phyloP scores from a whole-genome alignment of 2,797 vertebrate genomes.

The Platyrinchus mystaceus region DNA sequence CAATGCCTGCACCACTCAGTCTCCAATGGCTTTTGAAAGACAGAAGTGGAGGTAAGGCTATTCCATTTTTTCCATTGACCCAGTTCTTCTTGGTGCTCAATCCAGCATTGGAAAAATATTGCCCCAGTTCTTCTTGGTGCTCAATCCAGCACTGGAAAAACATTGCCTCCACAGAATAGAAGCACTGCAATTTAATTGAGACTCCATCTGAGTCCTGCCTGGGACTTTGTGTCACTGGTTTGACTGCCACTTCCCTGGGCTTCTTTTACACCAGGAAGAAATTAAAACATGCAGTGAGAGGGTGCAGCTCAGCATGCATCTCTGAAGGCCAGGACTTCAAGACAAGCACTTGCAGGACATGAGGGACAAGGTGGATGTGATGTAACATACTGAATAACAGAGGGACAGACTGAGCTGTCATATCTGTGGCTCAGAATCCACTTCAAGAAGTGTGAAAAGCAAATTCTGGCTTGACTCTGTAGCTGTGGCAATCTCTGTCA shows the following conservation, averaged over 20 bases:
- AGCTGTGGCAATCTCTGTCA: not conserved
- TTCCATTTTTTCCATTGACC: not conserved
- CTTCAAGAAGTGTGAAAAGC: not conserved
- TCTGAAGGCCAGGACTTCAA: not conserved
- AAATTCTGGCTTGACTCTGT: not conserved
- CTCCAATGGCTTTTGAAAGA: not conserved
- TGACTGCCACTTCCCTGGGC: not conserved
- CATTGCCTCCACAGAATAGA: not conserved
- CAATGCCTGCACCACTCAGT: not conserved
- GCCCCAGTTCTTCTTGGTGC: not conserved
- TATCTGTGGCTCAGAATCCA: not conserved
- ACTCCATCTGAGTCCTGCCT: not conserved
- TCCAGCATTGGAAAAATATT: not conserved
- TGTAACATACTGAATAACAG: not conserved
- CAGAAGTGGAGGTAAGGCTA: not conserved
- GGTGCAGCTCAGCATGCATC: not conserved
- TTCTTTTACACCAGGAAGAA: not conserved
- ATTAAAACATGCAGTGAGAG: not conserved
- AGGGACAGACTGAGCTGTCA: not conserved
- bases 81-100: not conserved
- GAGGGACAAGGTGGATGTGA: not conserved
- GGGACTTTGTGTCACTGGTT: not conserved
- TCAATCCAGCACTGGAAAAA: not conserved
- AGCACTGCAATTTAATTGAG: not conserved
- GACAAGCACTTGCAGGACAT: not conserved